Evolutionary conservation across 1,140 invertebrate genomes (phyloP).

Genomic region (Pseudomyrmex sp.): DNA sequence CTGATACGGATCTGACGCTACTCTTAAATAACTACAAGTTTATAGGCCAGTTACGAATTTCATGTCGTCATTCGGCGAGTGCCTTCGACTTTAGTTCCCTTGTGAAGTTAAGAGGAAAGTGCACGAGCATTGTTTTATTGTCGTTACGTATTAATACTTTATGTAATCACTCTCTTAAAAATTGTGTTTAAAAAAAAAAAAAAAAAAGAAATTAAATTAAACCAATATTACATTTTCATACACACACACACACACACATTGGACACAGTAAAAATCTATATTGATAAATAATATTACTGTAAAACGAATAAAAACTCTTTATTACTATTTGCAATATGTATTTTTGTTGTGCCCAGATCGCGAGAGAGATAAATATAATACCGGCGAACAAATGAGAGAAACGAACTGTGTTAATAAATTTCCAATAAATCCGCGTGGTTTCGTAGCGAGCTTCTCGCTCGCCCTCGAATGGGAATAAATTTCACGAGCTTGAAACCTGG

Average conservation of each 20-base stretch:
- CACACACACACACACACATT: no score
- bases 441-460: constrained; percentile 1
- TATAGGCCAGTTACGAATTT: constrained; percentile 13
- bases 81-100: neutral
- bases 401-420: constrained; percentile 33
- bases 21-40: neutral
- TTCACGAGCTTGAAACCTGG: constrained; percentile 9
- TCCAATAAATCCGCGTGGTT: constrained; percentile 29
- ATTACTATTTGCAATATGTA: neutral
- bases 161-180: neutral
- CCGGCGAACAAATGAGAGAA: constrained; percentile 27
- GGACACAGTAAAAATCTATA: no score
- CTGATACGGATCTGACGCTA: no score
- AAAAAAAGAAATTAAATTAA: neutral
- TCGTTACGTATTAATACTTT: neutral
- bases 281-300: no score
- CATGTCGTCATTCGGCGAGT: neutral
- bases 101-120: neutral
- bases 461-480: constrained; percentile 21
- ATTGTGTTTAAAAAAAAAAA: neutral
- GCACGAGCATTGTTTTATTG: no score
- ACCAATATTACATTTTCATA: neutral
- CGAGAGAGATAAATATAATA: neutral
- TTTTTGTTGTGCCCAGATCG: neutral
- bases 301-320: no score